Evolutionary conservation across 1,140 invertebrate species (phyloP).

Genomic region (Calycopis cecrops): DNA sequence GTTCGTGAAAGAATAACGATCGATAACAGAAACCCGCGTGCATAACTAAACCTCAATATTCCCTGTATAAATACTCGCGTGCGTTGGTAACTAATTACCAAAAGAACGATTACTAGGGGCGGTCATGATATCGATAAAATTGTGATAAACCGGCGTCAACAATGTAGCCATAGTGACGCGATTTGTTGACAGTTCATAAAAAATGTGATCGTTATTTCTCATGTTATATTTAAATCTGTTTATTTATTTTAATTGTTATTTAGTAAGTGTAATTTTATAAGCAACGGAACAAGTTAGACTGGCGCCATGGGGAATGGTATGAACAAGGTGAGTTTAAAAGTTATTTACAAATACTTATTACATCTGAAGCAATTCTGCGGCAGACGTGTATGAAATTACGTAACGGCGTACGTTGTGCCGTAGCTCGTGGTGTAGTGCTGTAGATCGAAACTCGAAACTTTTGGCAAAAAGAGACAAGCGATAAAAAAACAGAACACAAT

Average conservation of each 20-base stretch:
- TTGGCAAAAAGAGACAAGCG: no score
- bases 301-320: conserved; percentile 85
- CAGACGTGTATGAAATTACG: conserved; percentile 8
- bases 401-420: not conserved
- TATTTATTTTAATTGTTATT: conserved; percentile 18
- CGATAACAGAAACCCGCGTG: conserved; percentile 49
- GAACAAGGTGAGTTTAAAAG: conserved; percentile 80
- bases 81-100: conserved; percentile 15
- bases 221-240: not conserved
- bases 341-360: conserved; percentile 14
- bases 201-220: conserved; percentile 3
- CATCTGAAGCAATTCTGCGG: not conserved
- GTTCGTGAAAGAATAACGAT: conserved; percentile 30
- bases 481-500: no score
- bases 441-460: no score
- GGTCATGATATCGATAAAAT: conserved; percentile 45
- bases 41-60: conserved; percentile 29
- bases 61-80: conserved; percentile 15
- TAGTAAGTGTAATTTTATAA: conserved; percentile 31
- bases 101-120: conserved; percentile 19
- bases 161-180: conserved; percentile 71
- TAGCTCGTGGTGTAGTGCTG: no score
- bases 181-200: conserved; percentile 54
- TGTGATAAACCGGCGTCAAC: conserved; percentile 59
- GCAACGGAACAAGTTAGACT: conserved; percentile 17